Evolutionary conservation across 2,888 invertebrate genomes (phyloP).

Genomic region (Trachelus troglodyta): DNA sequence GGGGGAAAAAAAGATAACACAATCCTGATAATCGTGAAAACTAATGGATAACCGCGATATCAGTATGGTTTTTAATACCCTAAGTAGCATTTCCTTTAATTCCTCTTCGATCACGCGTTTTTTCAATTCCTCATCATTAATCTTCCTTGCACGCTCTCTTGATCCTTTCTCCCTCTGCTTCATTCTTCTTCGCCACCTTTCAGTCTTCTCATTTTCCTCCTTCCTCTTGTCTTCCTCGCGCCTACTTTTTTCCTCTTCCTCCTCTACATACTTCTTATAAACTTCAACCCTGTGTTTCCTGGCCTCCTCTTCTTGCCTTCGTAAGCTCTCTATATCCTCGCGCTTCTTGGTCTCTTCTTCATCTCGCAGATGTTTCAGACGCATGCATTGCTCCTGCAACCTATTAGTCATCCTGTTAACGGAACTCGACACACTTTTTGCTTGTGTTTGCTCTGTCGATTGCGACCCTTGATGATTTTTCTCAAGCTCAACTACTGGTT

Average conservation of each 20-base stretch:
- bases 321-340: constrained; percentile 23
- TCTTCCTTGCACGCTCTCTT: constrained; percentile 1
- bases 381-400: background rate
- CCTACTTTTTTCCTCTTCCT: background rate
- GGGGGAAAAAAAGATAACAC: background rate
- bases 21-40: background rate
- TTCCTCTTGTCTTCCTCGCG: constrained; percentile 13
- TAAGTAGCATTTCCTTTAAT: background rate
- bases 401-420: background rate
- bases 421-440: background rate
- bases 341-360: constrained; percentile 20
- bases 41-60: background rate
- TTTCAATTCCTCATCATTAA: constrained; percentile 12
- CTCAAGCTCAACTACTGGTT: constrained; percentile 29
- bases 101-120: constrained; percentile 3
- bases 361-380: constrained; percentile 4
- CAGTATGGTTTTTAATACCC: background rate
- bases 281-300: constrained; percentile 10
- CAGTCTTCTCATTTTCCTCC: constrained; percentile 12
- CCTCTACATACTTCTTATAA: background rate
- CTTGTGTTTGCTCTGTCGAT: background rate
- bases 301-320: constrained; percentile 16
- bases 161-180: constrained; percentile 3
- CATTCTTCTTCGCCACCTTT: constrained; percentile 7
- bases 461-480: background rate